Evolutionary conservation across 2,888 invertebrate species (phyloP), one percentile per base, ranked within the genome.

Genomic region (Hyppa rectilinea): DNA sequence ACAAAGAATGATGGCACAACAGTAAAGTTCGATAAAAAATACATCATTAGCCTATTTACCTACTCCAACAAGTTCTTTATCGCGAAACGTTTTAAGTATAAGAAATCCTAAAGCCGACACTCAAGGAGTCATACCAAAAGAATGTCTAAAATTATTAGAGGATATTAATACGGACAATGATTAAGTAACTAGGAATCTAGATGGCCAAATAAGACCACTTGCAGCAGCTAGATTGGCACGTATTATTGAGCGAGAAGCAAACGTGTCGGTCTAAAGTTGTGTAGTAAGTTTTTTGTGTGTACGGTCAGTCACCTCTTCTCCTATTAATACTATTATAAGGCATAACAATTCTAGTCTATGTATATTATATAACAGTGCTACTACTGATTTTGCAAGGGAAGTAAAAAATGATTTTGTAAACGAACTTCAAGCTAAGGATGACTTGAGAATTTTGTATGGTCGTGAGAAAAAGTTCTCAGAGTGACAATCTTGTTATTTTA

Each of bases 261-360:
- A 83, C 77, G 74, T 74, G 80, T 47, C 66, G 75, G 49, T 67
- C 66, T 65, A 63, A 76, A 74, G 64, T 86, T 70, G 81, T 79
- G 72, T 76, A 81, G 80, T 81, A 81, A 83, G 82, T 86, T 84
- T 88, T 89, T 88, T 88, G 79, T 81, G 63, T 55, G 63, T 74
- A 73, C 87, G 89, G 89, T 86, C 89, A 84, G 58, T 89, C 81
- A 89, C 88, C 89, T 78, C 73, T 73, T 67, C 64, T 82, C 70
- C 81, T 88, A 86, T 85, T 85, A 83, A 85, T 86, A 84, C 80
- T 81, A 84, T 76, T 72, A 81, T 81, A 83, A 85, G 71, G 80
- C 78, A 82, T 80, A 79, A 82, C 76, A 84, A 83, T 77, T 87
- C 79, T 83, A 75, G 58, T 65, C 49, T 59, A 53, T 65, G 10